These are phyloP conservation scores for Minunthozetes semirufus DNA, from an alignment of 2,888 invertebrate genomes.

Conservation along the genomic window DNA sequence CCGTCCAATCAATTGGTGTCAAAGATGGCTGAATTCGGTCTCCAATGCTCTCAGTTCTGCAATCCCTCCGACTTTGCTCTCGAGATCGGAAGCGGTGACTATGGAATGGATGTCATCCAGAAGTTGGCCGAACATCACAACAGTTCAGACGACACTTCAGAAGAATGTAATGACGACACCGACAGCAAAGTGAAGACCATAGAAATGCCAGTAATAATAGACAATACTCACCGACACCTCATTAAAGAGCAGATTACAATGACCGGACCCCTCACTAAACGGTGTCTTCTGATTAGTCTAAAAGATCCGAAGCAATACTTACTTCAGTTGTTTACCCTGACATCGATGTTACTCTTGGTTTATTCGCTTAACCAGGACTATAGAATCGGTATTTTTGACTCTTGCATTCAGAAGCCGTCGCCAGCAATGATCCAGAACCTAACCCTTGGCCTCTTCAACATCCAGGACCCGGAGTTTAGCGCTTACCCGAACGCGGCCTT, in stretches of 20 bases:
- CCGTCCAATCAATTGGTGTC: slow-evolving; percentile 22
- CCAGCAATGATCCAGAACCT: neutral
- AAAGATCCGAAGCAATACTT: slow-evolving; percentile 37
- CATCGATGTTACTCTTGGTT: slow-evolving; percentile 24
- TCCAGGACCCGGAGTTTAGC: neutral
- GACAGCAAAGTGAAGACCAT: neutral
- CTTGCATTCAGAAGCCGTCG: slow-evolving; percentile 30
- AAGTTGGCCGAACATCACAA: slow-evolving; percentile 20
- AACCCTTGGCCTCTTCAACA: neutral
- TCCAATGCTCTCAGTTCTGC: slow-evolving; percentile 24
- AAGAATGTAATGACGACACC: neutral
- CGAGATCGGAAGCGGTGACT: slow-evolving; percentile 35
- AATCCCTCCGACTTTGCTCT: slow-evolving; percentile 36
- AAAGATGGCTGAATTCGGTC: slow-evolving; percentile 2
- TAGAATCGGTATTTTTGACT: slow-evolving; percentile 33
- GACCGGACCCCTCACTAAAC: slow-evolving; percentile 21
- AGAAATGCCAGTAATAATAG: slow-evolving; percentile 32
- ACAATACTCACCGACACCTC: slow-evolving; percentile 18
- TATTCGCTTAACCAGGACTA: slow-evolving; percentile 30
- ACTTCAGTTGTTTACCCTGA: slow-evolving; percentile 25
- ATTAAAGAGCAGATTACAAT: neutral
- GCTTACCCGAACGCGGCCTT: slow-evolving; percentile 47
- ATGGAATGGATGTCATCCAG: slow-evolving; percentile 30
- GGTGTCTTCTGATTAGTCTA: slow-evolving; percentile 26
- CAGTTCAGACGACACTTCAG: too few species aligned